Conservation (phyloP, 1,140 invertebrate genomes). For the Zaprionus camerounensis region DNA sequence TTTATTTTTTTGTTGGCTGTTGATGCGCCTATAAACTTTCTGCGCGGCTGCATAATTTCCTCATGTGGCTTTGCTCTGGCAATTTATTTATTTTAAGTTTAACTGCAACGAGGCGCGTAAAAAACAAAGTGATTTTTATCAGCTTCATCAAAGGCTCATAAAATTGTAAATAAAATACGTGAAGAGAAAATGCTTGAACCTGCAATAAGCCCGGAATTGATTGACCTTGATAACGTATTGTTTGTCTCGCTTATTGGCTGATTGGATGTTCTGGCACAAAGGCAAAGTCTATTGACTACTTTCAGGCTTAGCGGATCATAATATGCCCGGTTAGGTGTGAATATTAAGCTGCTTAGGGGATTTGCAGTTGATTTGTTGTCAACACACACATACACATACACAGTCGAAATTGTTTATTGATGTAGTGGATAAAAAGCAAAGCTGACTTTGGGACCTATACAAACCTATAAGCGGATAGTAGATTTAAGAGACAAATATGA, state of each 20-base stretch:
- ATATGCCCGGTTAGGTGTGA: constrained; percentile 33
- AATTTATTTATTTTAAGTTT: constrained; percentile 53
- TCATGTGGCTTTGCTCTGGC: constrained; percentile 16
- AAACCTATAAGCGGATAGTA: neutral
- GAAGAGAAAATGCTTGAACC: neutral
- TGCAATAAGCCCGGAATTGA: constrained; percentile 11
- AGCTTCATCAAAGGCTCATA: constrained; percentile 38
- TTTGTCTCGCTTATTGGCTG: neutral
- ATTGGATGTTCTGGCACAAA: neutral
- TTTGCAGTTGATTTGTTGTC: constrained; percentile 25
- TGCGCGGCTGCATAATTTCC: constrained; percentile 42
- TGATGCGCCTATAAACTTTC: constrained; percentile 57
- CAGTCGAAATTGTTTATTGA: constrained; percentile 22
- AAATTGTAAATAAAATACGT: constrained; percentile 47
- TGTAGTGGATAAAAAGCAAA: constrained; percentile 5
- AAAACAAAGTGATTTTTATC: constrained; percentile 29
- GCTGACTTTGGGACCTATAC: neutral
- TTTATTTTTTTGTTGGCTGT: constrained; percentile 2
- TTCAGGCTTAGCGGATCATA: constrained; percentile 29
- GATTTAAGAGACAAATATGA: neutral
- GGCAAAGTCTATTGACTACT: constrained; percentile 24
- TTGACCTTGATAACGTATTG: constrained; percentile 35
- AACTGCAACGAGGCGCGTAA: constrained; percentile 42
- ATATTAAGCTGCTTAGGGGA: constrained; percentile 49
- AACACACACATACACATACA: too few relatives aligned